Base-by-base conservation (phyloP, 2,797 vertebrate species). In the Pipistrellus nathusii region DNA sequence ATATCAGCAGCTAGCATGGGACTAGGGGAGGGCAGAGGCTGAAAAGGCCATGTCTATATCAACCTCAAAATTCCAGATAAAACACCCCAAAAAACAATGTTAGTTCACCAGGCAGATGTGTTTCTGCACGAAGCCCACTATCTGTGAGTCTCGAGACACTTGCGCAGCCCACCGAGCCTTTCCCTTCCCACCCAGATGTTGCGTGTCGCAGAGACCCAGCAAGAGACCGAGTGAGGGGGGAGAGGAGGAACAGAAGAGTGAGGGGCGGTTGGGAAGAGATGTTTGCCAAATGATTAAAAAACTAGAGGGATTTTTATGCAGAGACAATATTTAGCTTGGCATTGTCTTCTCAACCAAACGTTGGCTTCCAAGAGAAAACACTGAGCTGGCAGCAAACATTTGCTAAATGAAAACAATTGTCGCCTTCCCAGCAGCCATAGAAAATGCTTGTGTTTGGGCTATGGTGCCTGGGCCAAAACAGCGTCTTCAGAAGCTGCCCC, bases 291-390 rank as follows among this genome's bases (percentile, higher is more conserved):
- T 94, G 96, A 97, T 97, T 97, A 96, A 95, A 97, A 97, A 97
- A 97, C 97, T 97, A 95, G 97, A 97, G 97, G 95, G 96, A 95
- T 97, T 97, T 97, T 97, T 97, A 97, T 97, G 96, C 96, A 95
- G 95, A 95, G 96, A 96, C 95, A 97, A 97, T 97, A 97, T 97
- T 97, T 97, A 97, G 94, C 96, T 97, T 97, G 96, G 97, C 96
- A 97, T 97, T 97, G 97, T 97, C 96, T 97, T 97, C 95, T 96
- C 95, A 91, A 96, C 95, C 96, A 84, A 96, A 97, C 85, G 38
- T 27, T 94, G 93, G 96, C 96, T 96, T 97, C 97, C 93, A 94
- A 96, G 85, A 97, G 96, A 94, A 96, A 97, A 95, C 93, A 90
- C 95, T 94, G 85, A 11, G 32, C 80, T 96, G 91, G 97, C 97